Evolutionary conservation across 2,113 vertebrate species (phyloP).

Genomic region (Triplophysa tibetana): DNA sequence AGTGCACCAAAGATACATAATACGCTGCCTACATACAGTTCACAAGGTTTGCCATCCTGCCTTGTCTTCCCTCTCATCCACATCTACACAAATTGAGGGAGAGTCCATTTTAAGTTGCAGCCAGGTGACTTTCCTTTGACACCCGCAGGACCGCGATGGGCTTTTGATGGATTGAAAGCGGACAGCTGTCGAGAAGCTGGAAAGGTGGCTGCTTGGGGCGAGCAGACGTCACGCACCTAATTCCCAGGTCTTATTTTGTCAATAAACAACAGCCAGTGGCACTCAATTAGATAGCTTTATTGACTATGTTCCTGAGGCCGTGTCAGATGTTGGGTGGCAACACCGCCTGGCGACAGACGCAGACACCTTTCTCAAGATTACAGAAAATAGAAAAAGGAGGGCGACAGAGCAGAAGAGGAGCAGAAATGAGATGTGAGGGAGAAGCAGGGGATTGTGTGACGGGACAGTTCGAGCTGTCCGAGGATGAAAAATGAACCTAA

Average conservation of each 20-base stretch:
- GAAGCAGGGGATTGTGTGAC: neutral
- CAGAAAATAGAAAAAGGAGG: slow-evolving; percentile 65
- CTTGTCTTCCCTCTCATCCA: slow-evolving; percentile 27
- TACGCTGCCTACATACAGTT: neutral
- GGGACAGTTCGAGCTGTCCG: neutral
- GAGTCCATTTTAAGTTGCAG: slow-evolving; percentile 38
- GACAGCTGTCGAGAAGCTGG: slow-evolving; percentile 63
- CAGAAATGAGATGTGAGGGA: slow-evolving; percentile 29
- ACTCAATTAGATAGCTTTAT: slow-evolving; percentile 74
- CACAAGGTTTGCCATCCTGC: slow-evolving; percentile 2
- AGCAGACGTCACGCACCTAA: slow-evolving; percentile 62
- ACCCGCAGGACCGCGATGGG: slow-evolving; percentile 44
- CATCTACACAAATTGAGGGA: slow-evolving; percentile 14
- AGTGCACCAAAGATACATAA: neutral
- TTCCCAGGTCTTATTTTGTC: slow-evolving; percentile 75
- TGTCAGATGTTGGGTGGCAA: slow-evolving; percentile 70
- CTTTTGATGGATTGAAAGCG: slow-evolving; percentile 64
- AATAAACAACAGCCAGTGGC: slow-evolving; percentile 73
- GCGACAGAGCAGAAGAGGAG: slow-evolving; percentile 46
- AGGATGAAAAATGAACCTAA: neutral
- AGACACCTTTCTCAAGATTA: slow-evolving; percentile 65
- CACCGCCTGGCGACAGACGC: slow-evolving; percentile 53
- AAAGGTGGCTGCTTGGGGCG: slow-evolving; percentile 29
- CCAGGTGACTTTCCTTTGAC: slow-evolving; percentile 47
- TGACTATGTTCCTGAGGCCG: slow-evolving; percentile 65